These are phyloP conservation scores for Himalopsyche japonica DNA, from an alignment of 2,888 invertebrate species.

Conservation along the genomic window DNA sequence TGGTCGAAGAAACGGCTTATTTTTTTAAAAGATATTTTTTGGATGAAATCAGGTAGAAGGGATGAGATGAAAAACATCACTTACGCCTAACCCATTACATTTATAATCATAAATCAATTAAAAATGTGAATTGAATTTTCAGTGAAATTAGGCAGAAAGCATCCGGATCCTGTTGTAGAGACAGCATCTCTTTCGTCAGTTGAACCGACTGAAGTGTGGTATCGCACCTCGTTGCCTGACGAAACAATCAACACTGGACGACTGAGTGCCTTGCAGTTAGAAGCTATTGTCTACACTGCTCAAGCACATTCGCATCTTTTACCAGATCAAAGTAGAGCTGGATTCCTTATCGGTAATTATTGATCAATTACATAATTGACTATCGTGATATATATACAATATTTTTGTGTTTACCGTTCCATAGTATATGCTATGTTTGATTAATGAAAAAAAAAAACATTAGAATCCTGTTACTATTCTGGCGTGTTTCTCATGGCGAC, in stretches of 20 bases:
- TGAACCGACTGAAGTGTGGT: constrained; percentile 91
- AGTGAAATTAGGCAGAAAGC: constrained; percentile 92
- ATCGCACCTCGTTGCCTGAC: constrained; percentile 80
- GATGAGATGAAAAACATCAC: not conserved
- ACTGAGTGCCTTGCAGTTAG: constrained; percentile 94
- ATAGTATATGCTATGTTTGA: too few species aligned
- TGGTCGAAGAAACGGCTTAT: not conserved
- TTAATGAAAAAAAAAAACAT: too few species aligned
- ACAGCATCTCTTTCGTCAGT: constrained; percentile 97
- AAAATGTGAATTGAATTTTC: constrained; percentile 38
- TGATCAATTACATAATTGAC: too few species aligned
- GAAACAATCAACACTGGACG: constrained; percentile 82
- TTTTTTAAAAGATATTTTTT: not conserved
- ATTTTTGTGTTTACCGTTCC: too few species aligned
- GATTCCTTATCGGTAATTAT: constrained; percentile 83
- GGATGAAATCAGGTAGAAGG: too few species aligned
- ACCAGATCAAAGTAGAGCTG: constrained; percentile 87
- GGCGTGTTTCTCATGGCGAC: too few species aligned
- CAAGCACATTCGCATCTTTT: constrained; percentile 94
- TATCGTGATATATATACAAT: too few species aligned
- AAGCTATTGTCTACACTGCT: constrained; percentile 95
- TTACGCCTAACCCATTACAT: not conserved
- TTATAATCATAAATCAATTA: not conserved
- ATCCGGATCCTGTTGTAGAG: constrained; percentile 99
- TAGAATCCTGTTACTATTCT: too few species aligned